A percentile compares a stretch with the other conserved stretches of the same genome.
Conservation (phyloP, 2,888 invertebrate species). For the Pachliopta kotzebuea region DNA sequence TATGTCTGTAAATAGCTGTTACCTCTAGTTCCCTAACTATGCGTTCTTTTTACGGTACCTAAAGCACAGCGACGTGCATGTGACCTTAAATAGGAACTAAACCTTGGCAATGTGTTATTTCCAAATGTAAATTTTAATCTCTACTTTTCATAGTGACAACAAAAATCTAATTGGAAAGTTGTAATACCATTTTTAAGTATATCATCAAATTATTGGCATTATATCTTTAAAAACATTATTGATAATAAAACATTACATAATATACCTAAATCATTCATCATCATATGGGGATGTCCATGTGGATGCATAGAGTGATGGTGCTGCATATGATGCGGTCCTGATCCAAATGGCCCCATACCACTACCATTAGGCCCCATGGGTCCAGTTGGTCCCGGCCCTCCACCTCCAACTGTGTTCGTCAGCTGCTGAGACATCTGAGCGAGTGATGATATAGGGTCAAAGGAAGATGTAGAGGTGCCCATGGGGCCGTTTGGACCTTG, state of each 20-base stretch:
- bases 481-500: constrained; percentile 79
- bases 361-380: constrained; percentile 63
- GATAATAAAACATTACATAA: background rate
- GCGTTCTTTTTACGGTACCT: too few species aligned
- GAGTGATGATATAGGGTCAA: constrained; percentile 95
- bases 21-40: too few species aligned
- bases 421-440: constrained; percentile 97
- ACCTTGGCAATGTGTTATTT: too few species aligned
- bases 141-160: too few species aligned
- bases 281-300: constrained; percentile 73
- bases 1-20: too few species aligned
- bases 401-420: constrained; percentile 85
- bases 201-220: background rate
- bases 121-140: too few species aligned
- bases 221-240: background rate
- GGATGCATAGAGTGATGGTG: constrained; percentile 74
- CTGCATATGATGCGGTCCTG: constrained; percentile 71
- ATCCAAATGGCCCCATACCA: constrained; percentile 65
- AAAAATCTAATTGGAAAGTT: too few species aligned
- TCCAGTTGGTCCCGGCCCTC: constrained; percentile 56
- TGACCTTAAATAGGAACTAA: too few species aligned
- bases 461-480: constrained; percentile 81
- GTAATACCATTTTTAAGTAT: background rate
- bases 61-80: too few species aligned
- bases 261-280: constrained; percentile 77